Evolutionary conservation across 2,797 vertebrate genomes (phyloP), one percentile per base, ranked within the genome.

Genomic region (Mastacembelus armatus): DNA sequence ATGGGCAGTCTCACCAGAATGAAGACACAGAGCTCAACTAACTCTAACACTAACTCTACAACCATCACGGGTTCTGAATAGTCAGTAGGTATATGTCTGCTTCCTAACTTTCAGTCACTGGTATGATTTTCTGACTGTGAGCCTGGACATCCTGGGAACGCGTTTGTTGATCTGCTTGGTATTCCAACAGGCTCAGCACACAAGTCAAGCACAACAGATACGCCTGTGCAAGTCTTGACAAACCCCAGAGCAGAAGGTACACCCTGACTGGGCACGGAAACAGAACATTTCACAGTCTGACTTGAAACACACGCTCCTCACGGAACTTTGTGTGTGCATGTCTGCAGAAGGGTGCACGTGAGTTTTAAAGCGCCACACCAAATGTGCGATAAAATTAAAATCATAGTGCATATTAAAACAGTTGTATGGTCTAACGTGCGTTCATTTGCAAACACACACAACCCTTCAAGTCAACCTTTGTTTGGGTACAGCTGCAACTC

Each of bases 151-250:
- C 65, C 55, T 29, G n/a, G 19, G 22, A 56, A 2, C 11, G 64
- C 43, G 59, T 66, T 64, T 60, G 77, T 51, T 48, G 74, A 75
- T 68, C 58, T 62, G 36, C 61, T 74, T 63, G 64, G 60, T 66
- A 54, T 73, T 63, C 69, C 22, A 49, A 36, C 40, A 33, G 73
- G 54, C 72, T 77, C 51, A 10, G 78, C 11, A 14, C 54, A 61
- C 66, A 60, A 66, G 74, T 79, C 52, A 19, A 68, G 60, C 74
- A 36, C 62, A 44, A 73, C 75, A 62, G 72, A 77, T 63, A 51
- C 12, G 70, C 6, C 40, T 43, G n/a, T 50, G 58, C 38, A 47
- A 66, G 68, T 61, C 83, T 45, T 71, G 69, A 48, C 65, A 75
- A 71, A 59, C 18, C 64, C 54, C 18, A 10, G 22, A 73, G 59